These are phyloP conservation scores for Acromyrmex charruanus DNA, from an alignment of 1,140 invertebrate species.

Conservation along the genomic window DNA sequence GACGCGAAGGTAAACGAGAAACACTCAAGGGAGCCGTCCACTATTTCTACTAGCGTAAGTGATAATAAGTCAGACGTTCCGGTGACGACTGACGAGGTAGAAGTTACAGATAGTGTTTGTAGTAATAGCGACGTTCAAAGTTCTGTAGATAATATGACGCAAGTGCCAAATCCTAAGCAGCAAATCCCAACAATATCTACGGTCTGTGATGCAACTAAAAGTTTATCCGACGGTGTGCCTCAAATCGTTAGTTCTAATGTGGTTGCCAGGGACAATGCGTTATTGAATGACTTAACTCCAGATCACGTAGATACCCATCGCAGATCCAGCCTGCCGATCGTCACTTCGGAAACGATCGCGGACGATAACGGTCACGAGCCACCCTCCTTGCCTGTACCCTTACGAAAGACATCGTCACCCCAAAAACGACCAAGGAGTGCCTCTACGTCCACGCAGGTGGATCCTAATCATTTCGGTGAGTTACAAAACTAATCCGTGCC, in stretches of 20 bases:
- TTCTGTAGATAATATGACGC: slow-evolving; percentile 86
- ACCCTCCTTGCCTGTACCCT: slow-evolving; percentile 82
- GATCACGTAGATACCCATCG: slow-evolving; percentile 86
- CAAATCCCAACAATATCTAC: slow-evolving; percentile 91
- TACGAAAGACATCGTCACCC: slow-evolving; percentile 85
- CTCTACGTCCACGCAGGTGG: slow-evolving; percentile 93
- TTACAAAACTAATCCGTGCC: not conserved
- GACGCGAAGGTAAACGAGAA: slow-evolving; percentile 79
- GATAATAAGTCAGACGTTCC: slow-evolving; percentile 84
- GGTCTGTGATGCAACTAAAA: slow-evolving; percentile 90
- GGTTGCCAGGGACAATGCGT: slow-evolving; percentile 80
- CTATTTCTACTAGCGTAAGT: slow-evolving; percentile 87
- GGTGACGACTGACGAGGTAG: slow-evolving; percentile 80
- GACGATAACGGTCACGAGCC: slow-evolving; percentile 79
- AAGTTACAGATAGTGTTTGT: slow-evolving; percentile 84
- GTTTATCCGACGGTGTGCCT: slow-evolving; percentile 85
- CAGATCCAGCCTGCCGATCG: slow-evolving; percentile 89
- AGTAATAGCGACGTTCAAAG: slow-evolving; percentile 85
- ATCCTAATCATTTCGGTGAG: slow-evolving; percentile 93
- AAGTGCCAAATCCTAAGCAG: slow-evolving; percentile 88
- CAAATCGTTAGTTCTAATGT: slow-evolving; percentile 85
- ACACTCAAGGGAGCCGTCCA: slow-evolving; percentile 88
- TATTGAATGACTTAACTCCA: slow-evolving; percentile 76
- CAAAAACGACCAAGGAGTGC: slow-evolving; percentile 91
- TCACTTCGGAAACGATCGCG: slow-evolving; percentile 86